Conservation (phyloP, 2,888 invertebrate genomes). For the Eilema caniola region DNA sequence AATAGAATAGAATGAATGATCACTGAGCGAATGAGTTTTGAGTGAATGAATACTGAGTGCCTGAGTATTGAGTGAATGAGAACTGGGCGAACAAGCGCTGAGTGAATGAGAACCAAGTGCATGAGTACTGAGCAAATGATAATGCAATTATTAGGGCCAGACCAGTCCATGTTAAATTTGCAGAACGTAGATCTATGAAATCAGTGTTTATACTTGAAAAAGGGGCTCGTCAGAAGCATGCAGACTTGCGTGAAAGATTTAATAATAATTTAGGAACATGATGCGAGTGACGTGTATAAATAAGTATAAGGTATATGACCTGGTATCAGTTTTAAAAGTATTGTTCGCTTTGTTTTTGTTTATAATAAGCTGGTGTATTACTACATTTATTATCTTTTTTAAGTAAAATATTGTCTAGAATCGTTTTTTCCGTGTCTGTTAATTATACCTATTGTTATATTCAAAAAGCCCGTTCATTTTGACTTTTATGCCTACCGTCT, state of each 20-base stretch:
- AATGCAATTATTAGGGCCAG: background rate
- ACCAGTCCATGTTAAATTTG: background rate
- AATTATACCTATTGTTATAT: no score
- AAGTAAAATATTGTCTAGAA: background rate
- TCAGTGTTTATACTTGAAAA: background rate
- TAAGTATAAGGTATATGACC: background rate
- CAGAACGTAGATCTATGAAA: background rate
- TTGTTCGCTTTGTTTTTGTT: conserved; percentile 3
- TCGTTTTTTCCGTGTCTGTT: background rate
- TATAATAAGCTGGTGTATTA: background rate
- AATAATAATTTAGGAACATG: background rate
- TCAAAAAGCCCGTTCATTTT: no score
- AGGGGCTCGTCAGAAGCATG: background rate
- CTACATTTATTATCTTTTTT: background rate
- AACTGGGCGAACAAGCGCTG: no score
- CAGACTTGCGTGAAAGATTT: background rate
- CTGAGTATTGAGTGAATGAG: no score
- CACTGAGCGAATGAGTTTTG: no score
- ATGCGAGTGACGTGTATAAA: background rate
- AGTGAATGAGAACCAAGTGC: no score
- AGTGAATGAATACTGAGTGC: no score
- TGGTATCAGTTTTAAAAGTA: conserved; percentile 3
- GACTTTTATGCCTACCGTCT: no score
- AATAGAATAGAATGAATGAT: no score
- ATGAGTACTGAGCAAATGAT: background rate